Evolutionary conservation across 2,888 invertebrate species (phyloP).

Genomic region (Tiliacea citrago): DNA sequence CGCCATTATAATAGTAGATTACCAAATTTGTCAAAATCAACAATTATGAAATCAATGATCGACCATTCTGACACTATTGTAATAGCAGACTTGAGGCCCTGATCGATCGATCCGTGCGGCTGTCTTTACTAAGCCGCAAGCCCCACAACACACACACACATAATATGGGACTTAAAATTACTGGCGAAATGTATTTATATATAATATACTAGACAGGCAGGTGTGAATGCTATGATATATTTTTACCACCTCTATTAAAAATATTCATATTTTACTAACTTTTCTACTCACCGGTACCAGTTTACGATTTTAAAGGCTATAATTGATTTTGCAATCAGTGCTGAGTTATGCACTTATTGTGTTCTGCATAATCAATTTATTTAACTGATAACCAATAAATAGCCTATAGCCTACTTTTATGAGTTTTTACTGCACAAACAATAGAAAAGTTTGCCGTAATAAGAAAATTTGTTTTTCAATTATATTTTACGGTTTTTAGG

Average conservation of each 20-base stretch:
- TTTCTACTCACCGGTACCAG: constrained; percentile 47
- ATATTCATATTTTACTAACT: constrained; percentile 17
- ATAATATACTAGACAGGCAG: too few relatives aligned
- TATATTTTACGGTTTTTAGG: background rate
- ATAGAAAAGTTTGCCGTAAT: constrained; percentile 1
- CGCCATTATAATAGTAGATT: too few relatives aligned
- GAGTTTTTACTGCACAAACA: background rate
- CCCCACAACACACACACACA: too few relatives aligned
- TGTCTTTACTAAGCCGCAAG: too few relatives aligned
- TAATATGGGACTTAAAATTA: too few relatives aligned
- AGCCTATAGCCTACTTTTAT: constrained; percentile 40
- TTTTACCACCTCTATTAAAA: background rate
- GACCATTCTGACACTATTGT: too few relatives aligned
- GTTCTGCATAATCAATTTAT: constrained; percentile 63
- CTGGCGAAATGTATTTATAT: too few relatives aligned
- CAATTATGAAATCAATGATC: too few relatives aligned
- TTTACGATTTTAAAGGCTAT: constrained; percentile 70
- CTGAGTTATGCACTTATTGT: constrained; percentile 61
- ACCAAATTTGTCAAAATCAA: too few relatives aligned
- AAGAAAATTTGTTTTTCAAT: constrained; percentile 16
- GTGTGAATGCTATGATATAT: too few relatives aligned
- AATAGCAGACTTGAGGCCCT: too few relatives aligned
- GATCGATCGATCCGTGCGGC: too few relatives aligned
- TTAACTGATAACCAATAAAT: constrained; percentile 43
- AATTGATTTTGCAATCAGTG: constrained; percentile 76